Percentiles rank a stretch among this genome's conserved stretches.
Conservation (phyloP, 2,888 invertebrate genomes). For the Conus canariensis region DNA sequence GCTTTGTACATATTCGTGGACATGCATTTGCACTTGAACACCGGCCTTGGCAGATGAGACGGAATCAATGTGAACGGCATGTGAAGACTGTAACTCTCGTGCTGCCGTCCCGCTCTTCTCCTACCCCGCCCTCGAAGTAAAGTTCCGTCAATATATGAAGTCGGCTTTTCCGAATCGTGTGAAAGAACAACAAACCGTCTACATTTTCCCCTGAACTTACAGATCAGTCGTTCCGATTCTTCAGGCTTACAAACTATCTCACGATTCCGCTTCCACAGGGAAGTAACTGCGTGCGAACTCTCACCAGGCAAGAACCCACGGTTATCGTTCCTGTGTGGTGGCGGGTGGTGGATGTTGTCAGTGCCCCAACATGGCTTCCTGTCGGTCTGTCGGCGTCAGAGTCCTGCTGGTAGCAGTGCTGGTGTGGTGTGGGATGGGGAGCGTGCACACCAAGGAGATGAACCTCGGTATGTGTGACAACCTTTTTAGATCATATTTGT, state of each 20-base stretch:
- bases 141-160: no score
- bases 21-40: not conserved
- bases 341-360: not conserved
- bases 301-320: not conserved
- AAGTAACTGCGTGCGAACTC: not conserved
- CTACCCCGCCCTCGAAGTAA: no score
- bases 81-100: no score
- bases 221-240: no score
- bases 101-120: no score
- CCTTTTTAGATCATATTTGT: no score
- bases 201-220: no score
- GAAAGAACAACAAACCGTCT: no score
- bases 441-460: no score
- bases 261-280: not conserved
- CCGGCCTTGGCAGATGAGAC: not conserved
- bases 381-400: not conserved
- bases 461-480: no score
- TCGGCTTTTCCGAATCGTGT: no score
- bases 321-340: not conserved
- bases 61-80: not conserved
- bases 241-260: no score
- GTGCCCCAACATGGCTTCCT: not conserved
- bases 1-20: not conserved
- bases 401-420: not conserved
- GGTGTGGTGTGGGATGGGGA: not conserved